Percentiles rank a stretch among this genome's conserved stretches.
phyloP scores from a whole-genome alignment of 2,888 invertebrate genomes.

The Eilema caniola region DNA sequence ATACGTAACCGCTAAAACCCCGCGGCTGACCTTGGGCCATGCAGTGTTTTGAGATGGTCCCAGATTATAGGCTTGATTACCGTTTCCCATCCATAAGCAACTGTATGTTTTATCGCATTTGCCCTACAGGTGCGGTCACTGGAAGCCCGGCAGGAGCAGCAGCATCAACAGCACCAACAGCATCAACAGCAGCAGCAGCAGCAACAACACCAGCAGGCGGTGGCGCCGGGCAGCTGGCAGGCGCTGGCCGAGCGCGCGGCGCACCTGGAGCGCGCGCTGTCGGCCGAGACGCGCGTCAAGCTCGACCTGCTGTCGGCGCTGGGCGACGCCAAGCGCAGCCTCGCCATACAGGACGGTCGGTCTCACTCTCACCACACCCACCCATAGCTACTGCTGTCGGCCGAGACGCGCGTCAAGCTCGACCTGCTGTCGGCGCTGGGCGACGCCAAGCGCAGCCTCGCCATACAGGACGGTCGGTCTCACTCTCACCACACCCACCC shows the following conservation, averaged over 20 bases:
- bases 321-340: conserved; percentile 55
- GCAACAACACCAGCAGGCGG: conserved; percentile 3
- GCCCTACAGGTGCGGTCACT: conserved; percentile 56
- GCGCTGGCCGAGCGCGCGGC: conserved; percentile 60
- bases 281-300: no score
- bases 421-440: conserved; percentile 58
- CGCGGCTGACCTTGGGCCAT: no score
- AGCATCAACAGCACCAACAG: conserved; percentile 37
- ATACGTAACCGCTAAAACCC: no score
- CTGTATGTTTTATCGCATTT: not conserved
- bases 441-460: no score
- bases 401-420: no score
- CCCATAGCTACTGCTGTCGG: conserved; percentile 91
- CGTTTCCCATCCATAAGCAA: not conserved
- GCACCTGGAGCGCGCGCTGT: no score
- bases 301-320: conserved; percentile 24
- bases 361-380: conserved; percentile 90
- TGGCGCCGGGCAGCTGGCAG: conserved; percentile 72
- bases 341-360: no score
- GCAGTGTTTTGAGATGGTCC: no score
- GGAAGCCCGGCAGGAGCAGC: conserved; percentile 68
- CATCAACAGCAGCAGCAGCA: conserved; percentile 57
- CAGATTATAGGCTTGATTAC: not conserved
- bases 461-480: no score
- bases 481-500: conserved; percentile 92